A percentile compares a stretch with the other conserved stretches of the same genome.
These are phyloP conservation scores for Philopotamus ludificatus DNA, from an alignment of 1,140 invertebrate species.

Conservation along the genomic window DNA sequence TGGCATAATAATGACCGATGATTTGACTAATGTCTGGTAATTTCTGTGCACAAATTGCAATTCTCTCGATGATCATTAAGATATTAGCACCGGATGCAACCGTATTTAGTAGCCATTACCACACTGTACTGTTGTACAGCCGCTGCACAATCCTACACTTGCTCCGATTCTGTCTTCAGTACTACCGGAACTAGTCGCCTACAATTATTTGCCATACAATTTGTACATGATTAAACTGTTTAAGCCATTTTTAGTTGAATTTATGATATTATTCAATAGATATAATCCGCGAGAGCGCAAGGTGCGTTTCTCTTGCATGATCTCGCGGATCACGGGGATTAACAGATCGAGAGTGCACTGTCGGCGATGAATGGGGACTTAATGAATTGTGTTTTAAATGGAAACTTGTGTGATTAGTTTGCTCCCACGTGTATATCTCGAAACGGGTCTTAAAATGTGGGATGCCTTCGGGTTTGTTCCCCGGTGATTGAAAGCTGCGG, in stretches of 20 bases:
- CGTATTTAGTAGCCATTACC: slow-evolving; percentile 15
- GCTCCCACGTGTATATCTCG: slow-evolving; percentile 18
- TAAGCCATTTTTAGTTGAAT: too few species aligned
- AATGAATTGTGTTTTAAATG: slow-evolving; percentile 39
- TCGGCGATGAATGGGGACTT: slow-evolving; percentile 25
- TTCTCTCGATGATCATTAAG: too few species aligned
- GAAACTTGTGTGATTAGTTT: slow-evolving; percentile 35
- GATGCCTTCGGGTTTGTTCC: slow-evolving; percentile 17
- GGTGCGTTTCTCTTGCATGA: too few species aligned
- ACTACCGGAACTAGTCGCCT: slow-evolving; percentile 12
- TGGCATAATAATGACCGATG: too few species aligned
- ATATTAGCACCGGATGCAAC: slow-evolving; percentile 17
- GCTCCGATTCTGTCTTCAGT: slow-evolving; percentile 12
- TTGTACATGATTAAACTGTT: too few species aligned
- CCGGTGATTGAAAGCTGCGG: slow-evolving; percentile 24
- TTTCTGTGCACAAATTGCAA: too few species aligned
- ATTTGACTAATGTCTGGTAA: too few species aligned
- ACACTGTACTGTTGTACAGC: neutral
- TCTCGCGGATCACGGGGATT: too few species aligned
- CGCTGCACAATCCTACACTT: slow-evolving; percentile 9
- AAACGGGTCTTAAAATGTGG: slow-evolving; percentile 21
- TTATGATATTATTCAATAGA: too few species aligned
- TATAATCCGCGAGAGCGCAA: too few species aligned
- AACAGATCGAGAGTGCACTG: slow-evolving; percentile 6
- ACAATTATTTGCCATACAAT: neutral